phyloP scores from a whole-genome alignment of 1,140 invertebrate genomes.

The Lepidurus arcticus region DNA sequence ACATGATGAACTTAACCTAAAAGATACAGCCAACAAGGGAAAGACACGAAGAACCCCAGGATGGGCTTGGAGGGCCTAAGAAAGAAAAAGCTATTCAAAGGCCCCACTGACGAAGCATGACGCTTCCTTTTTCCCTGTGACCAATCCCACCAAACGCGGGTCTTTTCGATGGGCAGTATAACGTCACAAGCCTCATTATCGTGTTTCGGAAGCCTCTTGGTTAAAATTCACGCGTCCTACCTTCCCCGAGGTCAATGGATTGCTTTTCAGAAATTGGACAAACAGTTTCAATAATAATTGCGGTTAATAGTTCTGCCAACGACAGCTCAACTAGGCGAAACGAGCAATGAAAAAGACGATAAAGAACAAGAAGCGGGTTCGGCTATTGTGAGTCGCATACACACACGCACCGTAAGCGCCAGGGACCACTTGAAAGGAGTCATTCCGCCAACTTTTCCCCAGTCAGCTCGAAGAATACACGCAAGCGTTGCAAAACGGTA shows the following conservation, averaged over 20 bases:
- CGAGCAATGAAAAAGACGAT: constrained; percentile 10
- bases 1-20: too few species aligned
- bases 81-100: background rate
- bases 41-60: too few species aligned
- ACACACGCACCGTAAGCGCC: background rate
- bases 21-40: too few species aligned
- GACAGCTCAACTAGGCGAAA: constrained; percentile 11
- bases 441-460: background rate
- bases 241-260: background rate
- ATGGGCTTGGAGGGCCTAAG: background rate
- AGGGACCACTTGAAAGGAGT: background rate
- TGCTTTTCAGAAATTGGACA: background rate
- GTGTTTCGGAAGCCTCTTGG: too few species aligned
- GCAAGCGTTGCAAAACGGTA: background rate
- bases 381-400: background rate
- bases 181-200: too few species aligned
- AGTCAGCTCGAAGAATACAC: background rate
- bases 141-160: background rate
- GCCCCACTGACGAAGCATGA: constrained; percentile 17
- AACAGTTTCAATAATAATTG: constrained; percentile 10
- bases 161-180: too few species aligned
- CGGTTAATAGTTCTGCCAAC: background rate
- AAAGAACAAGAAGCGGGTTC: background rate
- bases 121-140: background rate
- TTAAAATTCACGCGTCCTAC: background rate